Evolutionary conservation across 2,888 invertebrate genomes (phyloP).

Genomic region (Leucoptera coffeella): DNA sequence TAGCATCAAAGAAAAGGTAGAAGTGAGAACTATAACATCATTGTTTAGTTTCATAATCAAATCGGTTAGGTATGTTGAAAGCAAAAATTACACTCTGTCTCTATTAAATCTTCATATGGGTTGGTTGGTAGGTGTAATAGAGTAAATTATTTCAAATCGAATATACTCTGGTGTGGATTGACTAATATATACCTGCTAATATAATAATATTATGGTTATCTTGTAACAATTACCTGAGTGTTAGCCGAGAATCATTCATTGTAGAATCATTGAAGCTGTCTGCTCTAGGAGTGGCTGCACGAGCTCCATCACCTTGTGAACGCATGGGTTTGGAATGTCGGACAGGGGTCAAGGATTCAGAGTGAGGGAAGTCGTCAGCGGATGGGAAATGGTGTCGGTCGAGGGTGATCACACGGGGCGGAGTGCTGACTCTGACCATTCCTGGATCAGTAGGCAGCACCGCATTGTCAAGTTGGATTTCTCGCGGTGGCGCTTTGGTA

Average conservation of each 20-base stretch:
- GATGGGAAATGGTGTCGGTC: constrained; percentile 79
- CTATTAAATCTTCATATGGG: no score
- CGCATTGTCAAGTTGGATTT: constrained; percentile 81
- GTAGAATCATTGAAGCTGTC: constrained; percentile 39
- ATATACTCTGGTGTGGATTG: no score
- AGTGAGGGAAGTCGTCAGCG: constrained; percentile 44
- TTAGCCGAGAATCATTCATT: constrained; percentile 40
- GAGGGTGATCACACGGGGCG: constrained; percentile 81
- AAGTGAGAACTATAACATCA: no score
- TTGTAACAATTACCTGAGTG: constrained; percentile 41
- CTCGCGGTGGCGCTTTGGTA: constrained; percentile 79
- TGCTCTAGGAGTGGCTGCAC: constrained; percentile 24
- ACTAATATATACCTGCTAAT: no score
- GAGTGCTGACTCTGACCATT: constrained; percentile 78
- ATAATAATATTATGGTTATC: no score
- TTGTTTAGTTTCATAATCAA: no score
- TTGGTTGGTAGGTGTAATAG: no score
- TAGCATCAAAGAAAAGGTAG: no score
- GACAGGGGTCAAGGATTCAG: constrained; percentile 27
- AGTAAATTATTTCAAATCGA: no score
- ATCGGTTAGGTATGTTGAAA: no score
- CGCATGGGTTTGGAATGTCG: constrained; percentile 18
- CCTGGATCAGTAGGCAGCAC: constrained; percentile 65
- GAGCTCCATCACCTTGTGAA: constrained; percentile 34
- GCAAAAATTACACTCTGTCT: no score